Conservation (phyloP, 1,140 invertebrate species). For the Phortica variegata region DNA sequence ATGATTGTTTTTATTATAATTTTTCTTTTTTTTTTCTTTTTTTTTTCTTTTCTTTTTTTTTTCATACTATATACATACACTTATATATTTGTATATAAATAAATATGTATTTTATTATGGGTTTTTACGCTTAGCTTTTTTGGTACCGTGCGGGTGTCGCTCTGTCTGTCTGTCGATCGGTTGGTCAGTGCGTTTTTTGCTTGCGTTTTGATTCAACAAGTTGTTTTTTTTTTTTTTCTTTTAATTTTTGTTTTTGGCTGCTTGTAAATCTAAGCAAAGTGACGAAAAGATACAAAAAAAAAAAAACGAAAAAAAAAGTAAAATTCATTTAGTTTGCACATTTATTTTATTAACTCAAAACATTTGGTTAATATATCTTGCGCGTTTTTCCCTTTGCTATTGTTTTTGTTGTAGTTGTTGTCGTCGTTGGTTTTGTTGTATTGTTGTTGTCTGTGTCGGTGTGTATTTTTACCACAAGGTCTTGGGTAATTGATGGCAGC, state of each 20-base stretch:
- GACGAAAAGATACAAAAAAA: conserved; percentile 43
- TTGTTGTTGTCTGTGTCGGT: conserved; percentile 9
- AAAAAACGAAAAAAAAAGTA: conserved; percentile 12
- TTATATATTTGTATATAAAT: conserved; percentile 1
- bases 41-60: conserved; percentile 5
- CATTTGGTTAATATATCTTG: conserved; percentile 28
- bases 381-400: conserved; percentile 18
- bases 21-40: no score
- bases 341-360: conserved; percentile 17
- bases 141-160: no score
- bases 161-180: no score
- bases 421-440: conserved; percentile 9
- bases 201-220: background rate
- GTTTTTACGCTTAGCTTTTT: no score
- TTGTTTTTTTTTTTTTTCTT: conserved; percentile 8
- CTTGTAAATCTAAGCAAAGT: conserved; percentile 22
- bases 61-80: conserved; percentile 14
- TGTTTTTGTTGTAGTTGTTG: conserved; percentile 10
- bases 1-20: no score
- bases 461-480: no score
- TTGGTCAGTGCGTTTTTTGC: background rate
- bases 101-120: no score
- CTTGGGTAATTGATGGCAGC: no score
- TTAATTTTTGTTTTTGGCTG: conserved; percentile 18
- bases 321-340: conserved; percentile 23